Base-by-base conservation (phyloP, 1,140 invertebrate genomes). In the Coptotermes formosanus region DNA sequence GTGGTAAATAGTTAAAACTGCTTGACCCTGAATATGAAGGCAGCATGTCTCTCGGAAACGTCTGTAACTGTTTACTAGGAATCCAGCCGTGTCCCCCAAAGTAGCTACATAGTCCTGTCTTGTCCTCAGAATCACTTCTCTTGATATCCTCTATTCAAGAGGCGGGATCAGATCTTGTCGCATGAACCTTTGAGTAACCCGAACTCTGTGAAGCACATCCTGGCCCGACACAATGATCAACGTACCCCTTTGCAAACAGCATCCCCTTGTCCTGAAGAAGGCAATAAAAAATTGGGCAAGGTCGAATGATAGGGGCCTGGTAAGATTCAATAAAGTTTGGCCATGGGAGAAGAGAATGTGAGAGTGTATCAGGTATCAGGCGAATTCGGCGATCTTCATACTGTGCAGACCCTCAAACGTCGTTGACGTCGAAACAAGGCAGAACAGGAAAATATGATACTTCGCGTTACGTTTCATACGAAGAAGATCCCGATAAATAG, bases 161-260 rank as follows among this genome's bases (percentile, higher is more conserved):
- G 64, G 64, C n/a, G 25, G 64, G n/a, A 25, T 9, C n/a, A 30
- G 64, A 16, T 30, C n/a, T n/a, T n/a, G 64, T 75, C 64, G 64
- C 25, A 75, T 14, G 64, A 12, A 30, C 25, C 64, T 75, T 75
- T 75, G 64, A 75, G 64, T 75, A 75, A 75, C 64, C n/a, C 11
- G n/a, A 75, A 30, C 64, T 12, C n/a, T 30, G 25, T 75, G 64
- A 75, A 75, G 64, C 64, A 75, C 64, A 75, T 75, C 64, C 64
- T 75, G n/a, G 25, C 59, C 64, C 64, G 25, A 11, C 8, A 25
- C n/a, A 75, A 75, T n/a, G 64, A 75, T 75, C 64, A 75, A 75
- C 64, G 30, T 75, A 75, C 64, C 64, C 64, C 64, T 75, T 75
- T 75, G 64, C 64, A 30, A 75, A 75, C 64, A 75, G 9, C 64